A percentile compares a stretch with the other conserved stretches of the same genome.
These are phyloP conservation scores for Acanthurus tractus DNA, from an alignment of 2,797 vertebrate species.

Conservation along the genomic window DNA sequence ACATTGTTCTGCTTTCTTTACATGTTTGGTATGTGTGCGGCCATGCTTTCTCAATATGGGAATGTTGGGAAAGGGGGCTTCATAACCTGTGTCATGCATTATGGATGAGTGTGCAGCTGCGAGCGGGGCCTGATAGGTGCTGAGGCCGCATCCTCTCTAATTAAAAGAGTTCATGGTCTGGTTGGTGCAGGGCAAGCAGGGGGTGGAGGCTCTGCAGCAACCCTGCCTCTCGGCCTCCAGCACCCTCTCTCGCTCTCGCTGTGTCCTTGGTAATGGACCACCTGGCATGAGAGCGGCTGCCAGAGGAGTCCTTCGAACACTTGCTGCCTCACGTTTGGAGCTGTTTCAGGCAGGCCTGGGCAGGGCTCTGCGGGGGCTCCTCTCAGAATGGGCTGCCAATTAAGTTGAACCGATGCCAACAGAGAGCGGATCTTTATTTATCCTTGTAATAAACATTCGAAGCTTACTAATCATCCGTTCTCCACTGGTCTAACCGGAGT, in stretches of 20 bases:
- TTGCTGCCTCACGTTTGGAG: constrained; percentile 73
- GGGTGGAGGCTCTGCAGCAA: constrained; percentile 65
- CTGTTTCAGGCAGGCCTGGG: constrained; percentile 67
- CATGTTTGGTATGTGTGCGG: constrained; percentile 48
- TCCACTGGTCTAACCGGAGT: constrained; percentile 56
- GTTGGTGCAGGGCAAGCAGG: constrained; percentile 75
- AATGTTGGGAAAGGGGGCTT: constrained; percentile 54
- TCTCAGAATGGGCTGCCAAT: constrained; percentile 82
- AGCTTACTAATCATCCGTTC: constrained; percentile 74
- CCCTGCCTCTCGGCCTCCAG: constrained; percentile 65
- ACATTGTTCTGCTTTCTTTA: constrained; percentile 57
- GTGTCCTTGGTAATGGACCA: constrained; percentile 80
- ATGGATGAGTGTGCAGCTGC: constrained; percentile 80
- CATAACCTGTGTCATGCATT: constrained; percentile 79
- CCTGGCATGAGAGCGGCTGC: constrained; percentile 72
- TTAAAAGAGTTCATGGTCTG: constrained; percentile 82
- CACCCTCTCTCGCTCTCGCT: constrained; percentile 53
- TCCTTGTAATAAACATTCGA: constrained; percentile 80
- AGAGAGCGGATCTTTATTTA: constrained; percentile 81
- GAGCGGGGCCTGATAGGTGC: constrained; percentile 76
- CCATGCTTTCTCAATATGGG: constrained; percentile 57
- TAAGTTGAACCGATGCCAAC: constrained; percentile 80
- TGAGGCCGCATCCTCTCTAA: constrained; percentile 81
- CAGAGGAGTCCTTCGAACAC: constrained; percentile 73
- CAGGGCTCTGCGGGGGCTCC: constrained; percentile 66